phyloP scores from a whole-genome alignment of 1,140 invertebrate genomes.

The Zaprionus ghesquierei region DNA sequence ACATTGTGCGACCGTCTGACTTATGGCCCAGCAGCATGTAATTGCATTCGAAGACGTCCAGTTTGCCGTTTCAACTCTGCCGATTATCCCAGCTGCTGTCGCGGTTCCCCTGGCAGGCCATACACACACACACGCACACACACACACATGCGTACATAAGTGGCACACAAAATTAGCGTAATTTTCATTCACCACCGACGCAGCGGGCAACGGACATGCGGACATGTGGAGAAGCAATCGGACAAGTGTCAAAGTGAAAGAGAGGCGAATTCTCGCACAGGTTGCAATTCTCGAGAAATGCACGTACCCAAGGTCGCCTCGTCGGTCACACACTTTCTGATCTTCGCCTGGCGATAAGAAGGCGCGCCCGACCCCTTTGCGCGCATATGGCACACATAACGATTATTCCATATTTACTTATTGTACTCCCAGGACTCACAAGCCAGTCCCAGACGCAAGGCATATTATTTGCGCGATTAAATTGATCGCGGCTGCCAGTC shows the following conservation, averaged over 20 bases:
- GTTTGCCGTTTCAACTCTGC: slow-evolving; percentile 65
- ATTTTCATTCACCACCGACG: slow-evolving; percentile 62
- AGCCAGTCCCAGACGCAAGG: slow-evolving; percentile 11
- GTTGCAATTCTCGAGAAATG: slow-evolving; percentile 74
- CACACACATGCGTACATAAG: slow-evolving; percentile 43
- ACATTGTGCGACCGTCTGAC: slow-evolving; percentile 43
- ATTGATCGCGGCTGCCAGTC: slow-evolving; percentile 69
- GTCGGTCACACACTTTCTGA: slow-evolving; percentile 74
- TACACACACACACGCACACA: slow-evolving; percentile 8
- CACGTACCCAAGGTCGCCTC: slow-evolving; percentile 31
- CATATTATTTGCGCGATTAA: slow-evolving; percentile 82
- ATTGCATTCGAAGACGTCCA: slow-evolving; percentile 63
- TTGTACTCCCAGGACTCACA: slow-evolving; percentile 38
- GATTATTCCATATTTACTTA: slow-evolving; percentile 82
- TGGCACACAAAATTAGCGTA: slow-evolving; percentile 74
- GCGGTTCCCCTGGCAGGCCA: slow-evolving; percentile 31
- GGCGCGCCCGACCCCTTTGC: slow-evolving; percentile 30
- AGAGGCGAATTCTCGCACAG: slow-evolving; percentile 60
- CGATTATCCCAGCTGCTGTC: slow-evolving; percentile 69
- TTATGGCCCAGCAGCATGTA: slow-evolving; percentile 58
- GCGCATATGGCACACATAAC: slow-evolving; percentile 68
- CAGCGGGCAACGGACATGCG: slow-evolving; percentile 9
- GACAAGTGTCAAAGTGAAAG: slow-evolving; percentile 80
- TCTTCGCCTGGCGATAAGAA: slow-evolving; percentile 59
- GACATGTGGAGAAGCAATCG: slow-evolving; percentile 1